phyloP scores from a whole-genome alignment of 92 coral and sea anemone species.

The Anthopleura xanthogrammica region DNA sequence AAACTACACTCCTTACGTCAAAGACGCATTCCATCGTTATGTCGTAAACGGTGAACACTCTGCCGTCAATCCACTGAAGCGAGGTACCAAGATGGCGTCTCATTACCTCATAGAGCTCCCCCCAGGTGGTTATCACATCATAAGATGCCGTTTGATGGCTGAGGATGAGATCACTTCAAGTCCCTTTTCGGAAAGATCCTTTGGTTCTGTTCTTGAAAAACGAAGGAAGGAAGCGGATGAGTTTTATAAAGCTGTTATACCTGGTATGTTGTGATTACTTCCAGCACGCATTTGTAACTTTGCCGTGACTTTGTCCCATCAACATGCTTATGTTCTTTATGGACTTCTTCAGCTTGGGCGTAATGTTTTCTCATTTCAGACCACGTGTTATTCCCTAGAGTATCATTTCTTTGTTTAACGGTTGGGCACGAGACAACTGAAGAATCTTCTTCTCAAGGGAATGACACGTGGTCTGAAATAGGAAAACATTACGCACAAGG shows the following conservation, averaged over 20 bases:
- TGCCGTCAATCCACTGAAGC: conserved; percentile 53
- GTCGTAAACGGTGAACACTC: conserved; percentile 59
- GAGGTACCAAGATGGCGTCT: conserved; percentile 80
- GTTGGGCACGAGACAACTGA: too few relatives aligned
- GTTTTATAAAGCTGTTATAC: conserved; percentile 68
- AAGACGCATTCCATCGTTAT: conserved; percentile 84
- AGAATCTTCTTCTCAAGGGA: too few relatives aligned
- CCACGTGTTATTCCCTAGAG: too few relatives aligned
- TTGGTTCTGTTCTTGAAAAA: conserved; percentile 52
- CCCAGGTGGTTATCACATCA: conserved; percentile 50
- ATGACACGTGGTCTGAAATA: too few relatives aligned
- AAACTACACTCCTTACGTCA: conserved; percentile 55
- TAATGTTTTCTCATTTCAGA: too few relatives aligned
- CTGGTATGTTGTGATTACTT: conserved; percentile 45
- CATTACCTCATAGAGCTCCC: conserved; percentile 70
- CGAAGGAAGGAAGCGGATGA: conserved; percentile 67
- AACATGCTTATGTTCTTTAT: too few relatives aligned
- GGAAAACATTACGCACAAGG: too few relatives aligned
- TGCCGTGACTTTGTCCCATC: too few relatives aligned
- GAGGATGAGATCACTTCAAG: conserved; percentile 38
- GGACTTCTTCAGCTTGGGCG: too few relatives aligned
- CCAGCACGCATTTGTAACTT: too few relatives aligned
- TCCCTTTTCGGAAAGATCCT: conserved; percentile 45
- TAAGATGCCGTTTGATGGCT: conserved; percentile 70
- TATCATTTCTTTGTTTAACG: too few relatives aligned